phyloP scores from a whole-genome alignment of 1,140 invertebrate genomes.

The Wiebesia pumilae region DNA sequence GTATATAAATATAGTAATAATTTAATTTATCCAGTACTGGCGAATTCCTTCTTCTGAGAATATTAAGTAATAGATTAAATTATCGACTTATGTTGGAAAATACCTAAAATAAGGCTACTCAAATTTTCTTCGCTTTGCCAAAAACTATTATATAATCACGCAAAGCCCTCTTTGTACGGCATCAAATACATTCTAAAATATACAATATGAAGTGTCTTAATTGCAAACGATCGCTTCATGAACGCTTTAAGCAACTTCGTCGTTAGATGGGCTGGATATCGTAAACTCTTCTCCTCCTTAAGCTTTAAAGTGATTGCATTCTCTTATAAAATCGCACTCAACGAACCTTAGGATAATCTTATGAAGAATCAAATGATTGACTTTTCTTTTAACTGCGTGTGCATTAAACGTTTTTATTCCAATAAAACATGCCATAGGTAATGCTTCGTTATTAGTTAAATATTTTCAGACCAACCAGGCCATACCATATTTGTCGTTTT shows the following conservation, averaged over 20 bases:
- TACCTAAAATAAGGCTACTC: not conserved
- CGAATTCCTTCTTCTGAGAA: not conserved
- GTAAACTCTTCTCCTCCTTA: not conserved
- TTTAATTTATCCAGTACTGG: not conserved
- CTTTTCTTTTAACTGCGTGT: not conserved
- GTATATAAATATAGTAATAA: not conserved
- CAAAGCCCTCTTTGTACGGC: not conserved
- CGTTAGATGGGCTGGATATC: not conserved
- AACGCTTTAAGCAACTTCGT: not conserved
- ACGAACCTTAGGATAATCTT: not conserved
- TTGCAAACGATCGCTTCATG: not conserved
- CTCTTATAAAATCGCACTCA: not conserved
- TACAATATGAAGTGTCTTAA: not conserved
- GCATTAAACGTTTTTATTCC: not conserved
- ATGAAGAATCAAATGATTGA: not conserved
- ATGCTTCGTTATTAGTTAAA: not conserved
- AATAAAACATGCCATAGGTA: not conserved
- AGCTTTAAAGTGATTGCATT: constrained; percentile 11
- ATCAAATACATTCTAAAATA: not conserved
- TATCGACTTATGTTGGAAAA: not conserved
- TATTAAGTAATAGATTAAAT: not conserved
- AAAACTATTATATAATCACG: not conserved
- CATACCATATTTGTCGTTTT: not conserved
- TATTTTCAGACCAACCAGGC: not conserved
- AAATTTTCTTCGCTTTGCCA: not conserved